Base-by-base conservation (phyloP, 2,888 invertebrate genomes). In the Isotomurus palustris region DNA sequence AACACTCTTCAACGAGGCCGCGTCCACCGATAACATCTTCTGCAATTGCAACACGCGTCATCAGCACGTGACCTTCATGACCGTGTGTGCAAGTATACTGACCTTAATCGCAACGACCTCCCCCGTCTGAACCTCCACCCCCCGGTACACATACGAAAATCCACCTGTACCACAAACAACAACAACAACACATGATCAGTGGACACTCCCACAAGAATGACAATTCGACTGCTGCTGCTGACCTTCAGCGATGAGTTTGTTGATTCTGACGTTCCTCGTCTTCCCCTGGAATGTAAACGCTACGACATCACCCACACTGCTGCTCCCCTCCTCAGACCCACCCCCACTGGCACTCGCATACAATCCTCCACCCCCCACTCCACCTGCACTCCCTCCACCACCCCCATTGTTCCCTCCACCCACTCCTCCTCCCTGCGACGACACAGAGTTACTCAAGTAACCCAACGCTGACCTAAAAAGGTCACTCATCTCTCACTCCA, bases 71-170 rank as follows among this genome's bases (percentile, higher is more conserved):
- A 19, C 12, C 38, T 38, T 32, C 25, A 43, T 17, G n/a, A 40
- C 27, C 28, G 10, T 32, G 21, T 10, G 4, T n/a, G n/a, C n/a
- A n/a, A n/a, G n/a, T 19, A 35, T 25, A 27, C 50, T 45, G 38
- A 69, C 69, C 59, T 69, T 69, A 8, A 69, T 53, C 12, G 67
- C 67, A 32, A 68, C 47, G 21, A 63, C 32, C 45, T 64, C 60
- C 17, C 63, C 61, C 45, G 51, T 54, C 8, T 56, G 38, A 6
- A 53, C 35, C 32, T 66, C 63, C 40, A 66, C 65, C 12, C 63
- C 69, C 44, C 59, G 60, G 35, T 58, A 69, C 21, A 69, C 67
- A 41, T 67, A 69, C 6, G 66, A 67, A 43, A 65, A 69, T 21
- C 69, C 69, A 28, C 69, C 68, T 68, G 29, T n/a, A n/a, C n/a